These are phyloP conservation scores for Aphaenogaster rudis DNA, from an alignment of 1,140 invertebrate species.

Conservation along the genomic window DNA sequence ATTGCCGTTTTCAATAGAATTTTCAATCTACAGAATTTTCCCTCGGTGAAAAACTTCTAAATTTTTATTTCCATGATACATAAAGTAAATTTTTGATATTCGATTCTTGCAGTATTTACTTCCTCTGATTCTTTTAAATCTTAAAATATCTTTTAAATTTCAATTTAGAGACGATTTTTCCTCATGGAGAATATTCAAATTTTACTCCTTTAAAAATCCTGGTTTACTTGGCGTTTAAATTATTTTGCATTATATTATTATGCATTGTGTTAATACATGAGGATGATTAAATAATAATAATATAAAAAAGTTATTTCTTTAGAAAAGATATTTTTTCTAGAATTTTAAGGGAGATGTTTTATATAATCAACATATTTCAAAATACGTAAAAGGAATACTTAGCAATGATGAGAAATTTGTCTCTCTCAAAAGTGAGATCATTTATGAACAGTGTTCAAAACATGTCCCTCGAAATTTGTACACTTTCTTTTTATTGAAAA, in stretches of 20 bases:
- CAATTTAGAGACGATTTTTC: slow-evolving; percentile 40
- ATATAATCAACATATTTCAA: neutral
- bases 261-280: slow-evolving; percentile 7
- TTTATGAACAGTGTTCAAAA: neutral
- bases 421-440: neutral
- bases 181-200: slow-evolving; percentile 38
- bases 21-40: neutral
- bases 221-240: neutral
- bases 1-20: neutral
- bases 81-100: neutral
- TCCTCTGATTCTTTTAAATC: neutral
- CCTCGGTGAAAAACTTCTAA: neutral
- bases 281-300: slow-evolving; percentile 22
- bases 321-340: neutral
- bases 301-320: neutral
- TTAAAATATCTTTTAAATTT: slow-evolving; percentile 9
- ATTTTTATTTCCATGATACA: slow-evolving; percentile 21
- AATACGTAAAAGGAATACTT: neutral
- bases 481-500: slow-evolving; percentile 4
- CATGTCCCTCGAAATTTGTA: neutral
- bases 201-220: slow-evolving; percentile 13
- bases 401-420: neutral
- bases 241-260: neutral
- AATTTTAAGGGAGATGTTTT: slow-evolving; percentile 1
- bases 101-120: neutral